Percentiles rank a stretch among this genome's conserved stretches.
Conservation (phyloP, 2,797 vertebrate genomes). For the Pseudotriccus pelzelni region DNA sequence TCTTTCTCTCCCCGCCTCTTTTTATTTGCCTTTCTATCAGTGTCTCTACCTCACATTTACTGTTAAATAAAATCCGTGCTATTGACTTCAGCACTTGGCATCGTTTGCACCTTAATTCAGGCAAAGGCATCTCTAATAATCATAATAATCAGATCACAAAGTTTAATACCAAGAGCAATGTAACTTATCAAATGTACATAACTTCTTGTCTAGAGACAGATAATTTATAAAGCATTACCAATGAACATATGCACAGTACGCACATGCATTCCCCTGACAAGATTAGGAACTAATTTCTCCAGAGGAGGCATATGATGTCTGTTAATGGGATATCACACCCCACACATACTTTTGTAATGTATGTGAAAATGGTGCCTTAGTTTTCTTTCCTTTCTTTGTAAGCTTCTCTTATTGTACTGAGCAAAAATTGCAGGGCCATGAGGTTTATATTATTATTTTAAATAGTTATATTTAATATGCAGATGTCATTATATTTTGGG, state of each 20-base stretch:
- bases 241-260: background rate
- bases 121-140: background rate
- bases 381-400: background rate
- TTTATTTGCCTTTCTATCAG: background rate
- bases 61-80: background rate
- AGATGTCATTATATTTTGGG: background rate
- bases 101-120: background rate
- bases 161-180: background rate
- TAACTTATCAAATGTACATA: background rate
- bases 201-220: background rate
- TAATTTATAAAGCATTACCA: background rate
- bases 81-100: background rate
- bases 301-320: background rate
- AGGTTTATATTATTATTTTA: background rate
- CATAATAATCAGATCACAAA: background rate
- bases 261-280: background rate
- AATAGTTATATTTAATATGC: background rate
- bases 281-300: constrained; percentile 34
- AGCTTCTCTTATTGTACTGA: background rate
- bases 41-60: background rate
- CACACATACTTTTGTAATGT: constrained; percentile 14
- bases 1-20: background rate
- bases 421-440: background rate
- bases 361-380: background rate
- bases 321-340: constrained; percentile 13